Evolutionary conservation across 2,888 invertebrate species (phyloP).

Genomic region (Euphydryas editha): DNA sequence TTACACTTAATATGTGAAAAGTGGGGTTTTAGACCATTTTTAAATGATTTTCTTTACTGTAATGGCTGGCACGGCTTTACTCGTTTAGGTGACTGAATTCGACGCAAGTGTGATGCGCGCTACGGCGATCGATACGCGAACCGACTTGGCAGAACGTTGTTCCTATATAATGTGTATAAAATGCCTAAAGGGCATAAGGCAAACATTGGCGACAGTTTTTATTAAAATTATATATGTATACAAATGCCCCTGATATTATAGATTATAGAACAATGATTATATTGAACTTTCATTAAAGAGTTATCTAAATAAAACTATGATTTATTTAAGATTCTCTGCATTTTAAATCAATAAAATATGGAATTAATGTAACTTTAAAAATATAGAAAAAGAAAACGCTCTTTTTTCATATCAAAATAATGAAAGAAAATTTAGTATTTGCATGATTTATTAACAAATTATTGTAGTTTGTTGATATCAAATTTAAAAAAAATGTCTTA

Average conservation of each 20-base stretch:
- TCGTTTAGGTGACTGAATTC: conserved; percentile 49
- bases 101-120: conserved; percentile 69
- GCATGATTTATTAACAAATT: neutral
- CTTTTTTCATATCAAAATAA: too few relatives aligned
- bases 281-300: neutral
- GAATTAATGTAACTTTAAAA: too few relatives aligned
- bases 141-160: conserved; percentile 43
- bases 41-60: conserved; percentile 55
- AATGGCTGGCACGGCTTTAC: conserved; percentile 62
- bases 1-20: conserved; percentile 13
- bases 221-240: neutral
- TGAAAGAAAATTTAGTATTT: too few relatives aligned
- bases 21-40: conserved; percentile 53
- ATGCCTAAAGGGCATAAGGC: conserved; percentile 18
- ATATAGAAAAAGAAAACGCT: too few relatives aligned
- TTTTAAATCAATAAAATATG: too few relatives aligned
- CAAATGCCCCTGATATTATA: neutral
- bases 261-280: neutral
- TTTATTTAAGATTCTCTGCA: too few relatives aligned
- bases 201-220: neutral
- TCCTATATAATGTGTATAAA: conserved; percentile 32
- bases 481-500: neutral
- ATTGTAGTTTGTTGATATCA: neutral
- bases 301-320: too few relatives aligned
- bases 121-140: conserved; percentile 66